Evolutionary conservation across 2,888 invertebrate genomes (phyloP), one percentile per base, ranked within the genome.

Genomic region (Cataglyphis livida): DNA sequence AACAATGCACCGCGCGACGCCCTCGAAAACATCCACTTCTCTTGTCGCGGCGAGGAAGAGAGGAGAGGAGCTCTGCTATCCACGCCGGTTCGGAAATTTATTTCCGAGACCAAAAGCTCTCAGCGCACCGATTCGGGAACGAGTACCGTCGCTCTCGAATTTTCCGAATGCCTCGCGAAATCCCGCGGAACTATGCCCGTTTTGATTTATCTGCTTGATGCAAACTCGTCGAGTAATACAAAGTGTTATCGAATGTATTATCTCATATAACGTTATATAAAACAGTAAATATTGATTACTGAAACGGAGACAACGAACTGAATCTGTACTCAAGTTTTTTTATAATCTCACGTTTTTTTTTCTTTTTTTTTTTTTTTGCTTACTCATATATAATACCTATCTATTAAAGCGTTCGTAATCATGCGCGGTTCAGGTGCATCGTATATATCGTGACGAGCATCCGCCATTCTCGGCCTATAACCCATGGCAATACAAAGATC

Each of bases 21-120:
- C 90, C 91, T 91, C 92, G 91, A 92, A 92, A 92, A 92, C 91
- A 92, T 91, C 91, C 91, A 92, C 91, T 91, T 91, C 90, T 91
- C 91, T 90, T 91, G 91, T 91, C 91, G 90, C 87, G 89, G 87
- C 87, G 82, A 59, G 84, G 85, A 87, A 85, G 74, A 73, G 71
- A 78, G 78, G 57, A 78, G 44, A 84, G 71, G 71, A 57, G 62
- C 71, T 70, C 71, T 70, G 83, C 81, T 68, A 84, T 82, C 75
- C 84, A 81, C 73, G 83, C 88, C 88, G 87, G 86, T 89, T 88
- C 85, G 87, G 83, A 90, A 90, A 90, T 90, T 90, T 90, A 90
- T 90, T 90, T 88, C 89, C 88, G 87, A 78, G 78, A 78, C 87
- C 87, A 83, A 88, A 88, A 88, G 87, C 89, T 88, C 83, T 84